Percentiles rank a stretch among this genome's conserved stretches.
Conservation (phyloP, 2,888 invertebrate species). For the Lutraria lutraria region DNA sequence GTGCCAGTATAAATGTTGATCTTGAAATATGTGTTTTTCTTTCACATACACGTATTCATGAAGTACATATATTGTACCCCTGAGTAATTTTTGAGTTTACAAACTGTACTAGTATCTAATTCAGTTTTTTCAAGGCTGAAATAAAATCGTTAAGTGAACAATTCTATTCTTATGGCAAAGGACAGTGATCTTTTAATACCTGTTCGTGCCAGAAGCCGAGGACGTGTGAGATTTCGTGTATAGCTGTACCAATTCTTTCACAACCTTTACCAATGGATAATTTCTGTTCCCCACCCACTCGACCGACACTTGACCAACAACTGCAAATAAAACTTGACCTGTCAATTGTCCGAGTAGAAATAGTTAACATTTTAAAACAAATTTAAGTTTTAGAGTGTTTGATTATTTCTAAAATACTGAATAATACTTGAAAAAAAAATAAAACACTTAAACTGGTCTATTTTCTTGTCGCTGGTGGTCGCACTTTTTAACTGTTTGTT, state of each 20-base stretch:
- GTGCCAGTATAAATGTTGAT: too few species aligned
- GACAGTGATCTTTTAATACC: slow-evolving; percentile 61
- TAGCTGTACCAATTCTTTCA: slow-evolving; percentile 81
- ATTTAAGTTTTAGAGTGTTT: not conserved
- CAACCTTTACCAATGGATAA: slow-evolving; percentile 83
- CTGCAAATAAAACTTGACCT: slow-evolving; percentile 59
- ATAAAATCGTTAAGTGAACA: not conserved
- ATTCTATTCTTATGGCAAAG: not conserved
- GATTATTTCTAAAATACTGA: not conserved
- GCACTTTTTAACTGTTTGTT: too few species aligned
- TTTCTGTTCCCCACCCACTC: slow-evolving; percentile 79
- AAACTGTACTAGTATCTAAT: too few species aligned
- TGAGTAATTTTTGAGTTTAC: too few species aligned
- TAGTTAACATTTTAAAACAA: not conserved
- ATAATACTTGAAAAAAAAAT: not conserved
- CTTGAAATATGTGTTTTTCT: too few species aligned
- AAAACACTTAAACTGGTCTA: too few species aligned
- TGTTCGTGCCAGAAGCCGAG: slow-evolving; percentile 86
- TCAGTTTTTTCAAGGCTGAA: too few species aligned
- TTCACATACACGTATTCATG: too few species aligned
- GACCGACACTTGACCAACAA: slow-evolving; percentile 84
- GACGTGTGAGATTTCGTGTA: slow-evolving; percentile 83
- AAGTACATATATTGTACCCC: too few species aligned
- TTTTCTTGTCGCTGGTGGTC: too few species aligned
- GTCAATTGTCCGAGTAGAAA: slow-evolving; percentile 6